Percentiles rank a stretch among this genome's conserved stretches.
Evolutionary conservation across 2,888 invertebrate species (phyloP).

Genomic region (Escarpia spicata): DNA sequence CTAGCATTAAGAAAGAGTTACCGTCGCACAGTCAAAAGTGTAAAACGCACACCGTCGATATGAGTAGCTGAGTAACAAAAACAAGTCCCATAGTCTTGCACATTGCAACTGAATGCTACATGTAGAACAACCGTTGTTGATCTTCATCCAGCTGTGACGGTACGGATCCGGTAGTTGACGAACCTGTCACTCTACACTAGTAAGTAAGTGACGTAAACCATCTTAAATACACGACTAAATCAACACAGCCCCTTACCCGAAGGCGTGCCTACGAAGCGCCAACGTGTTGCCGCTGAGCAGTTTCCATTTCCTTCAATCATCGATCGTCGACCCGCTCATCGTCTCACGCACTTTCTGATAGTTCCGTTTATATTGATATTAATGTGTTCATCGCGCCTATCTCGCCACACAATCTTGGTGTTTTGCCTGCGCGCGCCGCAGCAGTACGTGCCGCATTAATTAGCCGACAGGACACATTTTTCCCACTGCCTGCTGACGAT

Average conservation of each 20-base stretch:
- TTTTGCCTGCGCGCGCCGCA: background rate
- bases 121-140: too few relatives aligned
- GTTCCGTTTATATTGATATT: slow-evolving; percentile 16
- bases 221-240: background rate
- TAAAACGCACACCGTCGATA: too few relatives aligned
- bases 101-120: too few relatives aligned
- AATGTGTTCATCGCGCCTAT: background rate
- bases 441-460: background rate
- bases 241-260: background rate
- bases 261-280: background rate
- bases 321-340: background rate
- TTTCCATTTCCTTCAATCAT: background rate
- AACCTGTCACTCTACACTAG: background rate
- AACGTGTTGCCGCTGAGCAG: background rate
- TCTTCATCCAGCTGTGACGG: background rate
- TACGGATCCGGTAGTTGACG: background rate
- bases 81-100: too few relatives aligned
- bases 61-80: too few relatives aligned
- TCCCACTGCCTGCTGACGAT: background rate
- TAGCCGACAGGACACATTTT: background rate
- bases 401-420: background rate
- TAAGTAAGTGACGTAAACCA: background rate
- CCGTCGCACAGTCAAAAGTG: too few relatives aligned
- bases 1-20: too few relatives aligned
- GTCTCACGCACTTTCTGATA: background rate